Evolutionary conservation across 1,140 invertebrate genomes (phyloP).

Genomic region (Papilio helenus): DNA sequence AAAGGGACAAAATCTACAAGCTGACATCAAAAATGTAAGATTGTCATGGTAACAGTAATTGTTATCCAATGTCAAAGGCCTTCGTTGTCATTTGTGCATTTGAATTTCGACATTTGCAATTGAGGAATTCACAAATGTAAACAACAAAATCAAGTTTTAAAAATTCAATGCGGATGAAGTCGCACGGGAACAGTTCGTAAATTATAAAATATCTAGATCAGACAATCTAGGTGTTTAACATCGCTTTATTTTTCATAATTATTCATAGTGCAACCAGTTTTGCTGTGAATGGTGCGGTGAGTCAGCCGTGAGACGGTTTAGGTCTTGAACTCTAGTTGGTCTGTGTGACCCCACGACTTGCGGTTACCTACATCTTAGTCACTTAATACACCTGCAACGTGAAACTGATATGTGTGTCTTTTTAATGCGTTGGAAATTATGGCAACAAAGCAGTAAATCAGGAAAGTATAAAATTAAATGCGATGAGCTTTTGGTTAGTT

Average conservation of each 20-base stretch:
- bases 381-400: background rate
- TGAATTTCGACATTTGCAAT: too few relatives aligned
- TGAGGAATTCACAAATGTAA: too few relatives aligned
- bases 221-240: background rate
- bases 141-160: too few relatives aligned
- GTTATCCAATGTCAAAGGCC: too few relatives aligned
- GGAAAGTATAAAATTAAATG: background rate
- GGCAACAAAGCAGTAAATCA: background rate
- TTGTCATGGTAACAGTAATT: too few relatives aligned
- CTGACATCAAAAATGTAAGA: too few relatives aligned
- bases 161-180: too few relatives aligned
- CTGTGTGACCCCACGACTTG: background rate
- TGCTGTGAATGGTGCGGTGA: conserved; percentile 12
- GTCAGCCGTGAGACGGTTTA: conserved; percentile 19
- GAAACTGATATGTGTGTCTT: background rate
- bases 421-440: background rate
- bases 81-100: too few relatives aligned
- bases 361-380: conserved; percentile 21
- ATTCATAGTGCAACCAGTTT: conserved; percentile 1
- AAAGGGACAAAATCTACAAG: too few relatives aligned
- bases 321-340: conserved; percentile 27
- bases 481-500: too few relatives aligned
- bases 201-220: background rate
- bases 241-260: conserved; percentile 12
- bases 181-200: too few relatives aligned